Evolutionary conservation across 2,113 vertebrate genomes (phyloP), one percentile per base, ranked within the genome.

Genomic region (Corydoras sp.): DNA sequence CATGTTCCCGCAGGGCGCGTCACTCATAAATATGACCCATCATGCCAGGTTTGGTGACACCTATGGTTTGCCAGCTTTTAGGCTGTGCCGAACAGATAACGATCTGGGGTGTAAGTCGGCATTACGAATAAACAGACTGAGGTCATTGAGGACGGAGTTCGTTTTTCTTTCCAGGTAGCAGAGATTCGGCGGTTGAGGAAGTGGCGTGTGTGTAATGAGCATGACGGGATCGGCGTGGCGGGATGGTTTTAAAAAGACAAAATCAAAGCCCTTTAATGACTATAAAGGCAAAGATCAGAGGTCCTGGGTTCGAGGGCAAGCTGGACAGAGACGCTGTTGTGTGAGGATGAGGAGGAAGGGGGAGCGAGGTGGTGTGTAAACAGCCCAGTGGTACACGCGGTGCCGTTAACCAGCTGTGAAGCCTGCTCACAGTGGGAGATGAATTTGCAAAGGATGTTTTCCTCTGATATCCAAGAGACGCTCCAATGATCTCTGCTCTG

Each of bases 381-480:
- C 84, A 89, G 83, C 86, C 75, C 76, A 86, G 79, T 79, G 80
- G 80, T 82, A 85, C 84, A 86, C 83, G 81, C 83, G 66, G 87
- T 80, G 84, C 84, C 74, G 86, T 85, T 88, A 89, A 89, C 86
- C 86, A 89, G 88, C 88, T 89, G 88, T 88, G 86, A 89, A 89
- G 85, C 84, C 81, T 79, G 78, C 82, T 79, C 86, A 82, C 87
- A 88, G 88, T 83, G 84, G 87, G 88, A 84, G 86, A 87, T 74
- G 82, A 83, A 87, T 89, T 83, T 88, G 87, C 86, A 86, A 87
- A 88, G 85, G 84, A 87, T 85, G 85, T 86, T 81, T 86, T 81
- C 81, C 85, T 89, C 82, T 88, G 85, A 90, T 88, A 86, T 86
- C 77, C 76, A 80, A 65, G 85, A 88, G 83, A 83, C 62, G 81